These are phyloP conservation scores for Sitta carolinensis DNA, from an alignment of 2,797 vertebrate genomes.

Conservation along the genomic window DNA sequence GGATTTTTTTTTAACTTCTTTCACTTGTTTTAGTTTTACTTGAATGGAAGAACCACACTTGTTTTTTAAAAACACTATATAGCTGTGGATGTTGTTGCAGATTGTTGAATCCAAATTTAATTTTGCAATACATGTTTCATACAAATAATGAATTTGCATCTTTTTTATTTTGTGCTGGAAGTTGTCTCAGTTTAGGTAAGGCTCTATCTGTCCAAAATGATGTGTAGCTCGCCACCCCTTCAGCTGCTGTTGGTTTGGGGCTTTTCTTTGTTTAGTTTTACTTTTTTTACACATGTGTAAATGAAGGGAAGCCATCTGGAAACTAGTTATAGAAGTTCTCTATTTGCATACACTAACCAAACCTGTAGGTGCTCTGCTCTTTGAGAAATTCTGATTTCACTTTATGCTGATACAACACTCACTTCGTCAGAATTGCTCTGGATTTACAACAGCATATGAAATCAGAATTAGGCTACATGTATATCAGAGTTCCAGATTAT, in stretches of 20 bases:
- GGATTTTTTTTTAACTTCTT: slow-evolving; percentile 64
- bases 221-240: neutral
- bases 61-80: slow-evolving; percentile 74
- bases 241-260: neutral
- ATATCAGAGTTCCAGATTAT: neutral
- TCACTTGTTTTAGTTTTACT: slow-evolving; percentile 75
- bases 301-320: neutral
- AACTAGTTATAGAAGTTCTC: neutral
- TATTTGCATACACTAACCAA: neutral
- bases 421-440: neutral
- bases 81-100: slow-evolving; percentile 74
- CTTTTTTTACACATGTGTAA: neutral
- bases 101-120: slow-evolving; percentile 59
- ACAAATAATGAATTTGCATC: slow-evolving; percentile 69
- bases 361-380: neutral
- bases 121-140: slow-evolving; percentile 68
- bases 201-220: slow-evolving; percentile 15
- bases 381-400: neutral
- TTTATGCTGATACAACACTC: neutral
- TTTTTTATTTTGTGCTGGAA: slow-evolving; percentile 28
- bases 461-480: neutral
- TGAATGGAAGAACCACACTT: slow-evolving; percentile 76
- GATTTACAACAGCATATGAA: neutral
- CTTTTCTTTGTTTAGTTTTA: neutral
- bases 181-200: slow-evolving; percentile 17